Evolutionary conservation across 2,113 vertebrate species (phyloP), one percentile per base, ranked within the genome.

Genomic region (Passer montanus): DNA sequence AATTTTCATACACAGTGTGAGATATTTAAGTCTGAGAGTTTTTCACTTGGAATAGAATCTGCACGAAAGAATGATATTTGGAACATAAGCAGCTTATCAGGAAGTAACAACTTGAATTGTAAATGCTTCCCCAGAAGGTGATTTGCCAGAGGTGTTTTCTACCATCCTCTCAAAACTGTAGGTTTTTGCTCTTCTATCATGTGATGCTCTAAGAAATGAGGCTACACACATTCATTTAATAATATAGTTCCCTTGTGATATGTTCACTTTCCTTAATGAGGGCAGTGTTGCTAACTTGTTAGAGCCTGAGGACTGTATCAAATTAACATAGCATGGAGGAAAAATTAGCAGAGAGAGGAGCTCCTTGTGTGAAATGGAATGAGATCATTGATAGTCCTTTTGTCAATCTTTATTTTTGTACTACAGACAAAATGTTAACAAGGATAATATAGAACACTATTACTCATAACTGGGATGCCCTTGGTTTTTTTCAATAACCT

Each of bases 231-330:
- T 75, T 87, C 68, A 3, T 93, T 96, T 94, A 88, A 84, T 92
- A 72, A 50, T 92, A 39, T 50, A 68, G 73, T 58, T 90, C 92
- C 93, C 95, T 78, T 0, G 23, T 89, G 95, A 46, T 52, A 89
- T 35, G 77, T 92, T 89, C n/a, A n/a, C 59, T 94, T 90, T 89
- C 43, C 44, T 88, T 94, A 96, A 96, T 91, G 92, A 96, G 95
- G 88, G n/a, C 93, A 92, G 66, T 39, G 58, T 89, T 93, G 52
- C 73, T 93, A 96, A 89, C 83, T 93, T 86, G 80, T 90, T 93
- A 86, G 69, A 95, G 80, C 92, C 92, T 87, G 83, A 96, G 86
- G 90, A 92, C 93, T 78, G 37, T 68, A 68, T 81, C 70, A 87
- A 95, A 93, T 95, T 95, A 92, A 78, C 69, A 76, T 90, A 68